Conservation (phyloP, 2,888 invertebrate species). For the Drosophila melanosoma region DNA sequence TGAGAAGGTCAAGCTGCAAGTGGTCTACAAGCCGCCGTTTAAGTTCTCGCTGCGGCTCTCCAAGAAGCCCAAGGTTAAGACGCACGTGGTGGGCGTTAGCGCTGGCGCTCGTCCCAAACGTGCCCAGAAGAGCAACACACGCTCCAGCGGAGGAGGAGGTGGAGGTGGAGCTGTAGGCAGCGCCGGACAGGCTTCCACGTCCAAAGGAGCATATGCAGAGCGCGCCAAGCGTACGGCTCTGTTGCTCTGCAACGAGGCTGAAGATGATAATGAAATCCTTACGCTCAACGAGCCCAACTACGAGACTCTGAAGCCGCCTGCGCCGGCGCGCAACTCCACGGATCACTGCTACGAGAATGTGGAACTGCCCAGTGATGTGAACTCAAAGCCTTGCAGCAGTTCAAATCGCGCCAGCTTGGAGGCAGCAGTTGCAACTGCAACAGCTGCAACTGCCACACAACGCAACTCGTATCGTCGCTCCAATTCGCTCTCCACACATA, state of each 20-base stretch:
- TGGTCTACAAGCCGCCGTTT: constrained; percentile 94
- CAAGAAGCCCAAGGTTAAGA: constrained; percentile 84
- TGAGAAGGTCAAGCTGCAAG: constrained; percentile 91
- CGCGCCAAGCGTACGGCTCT: constrained; percentile 82
- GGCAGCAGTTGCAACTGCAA: constrained; percentile 14
- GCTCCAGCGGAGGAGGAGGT: constrained; percentile 48
- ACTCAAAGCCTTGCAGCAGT: constrained; percentile 54
- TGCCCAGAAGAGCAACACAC: constrained; percentile 66
- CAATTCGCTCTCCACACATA: constrained; percentile 81
- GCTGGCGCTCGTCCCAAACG: constrained; percentile 76
- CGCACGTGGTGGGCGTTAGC: constrained; percentile 82
- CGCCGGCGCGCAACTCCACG: constrained; percentile 59
- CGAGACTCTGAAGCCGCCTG: constrained; percentile 83
- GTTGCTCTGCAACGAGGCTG: constrained; percentile 79
- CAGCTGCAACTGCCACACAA: constrained; percentile 28
- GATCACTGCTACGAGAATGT: constrained; percentile 74
- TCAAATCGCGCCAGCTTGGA: constrained; percentile 77
- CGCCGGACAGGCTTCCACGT: constrained; percentile 37
- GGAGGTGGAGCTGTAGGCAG: constrained; percentile 3
- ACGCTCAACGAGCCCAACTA: constrained; percentile 84
- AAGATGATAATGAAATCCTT: constrained; percentile 82
- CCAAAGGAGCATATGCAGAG: constrained; percentile 61
- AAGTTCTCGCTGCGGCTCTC: constrained; percentile 92
- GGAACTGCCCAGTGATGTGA: constrained; percentile 53
- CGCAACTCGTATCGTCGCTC: constrained; percentile 81